Conservation (phyloP, 2,113 vertebrate genomes). For the Phylloscopus whistleri region DNA sequence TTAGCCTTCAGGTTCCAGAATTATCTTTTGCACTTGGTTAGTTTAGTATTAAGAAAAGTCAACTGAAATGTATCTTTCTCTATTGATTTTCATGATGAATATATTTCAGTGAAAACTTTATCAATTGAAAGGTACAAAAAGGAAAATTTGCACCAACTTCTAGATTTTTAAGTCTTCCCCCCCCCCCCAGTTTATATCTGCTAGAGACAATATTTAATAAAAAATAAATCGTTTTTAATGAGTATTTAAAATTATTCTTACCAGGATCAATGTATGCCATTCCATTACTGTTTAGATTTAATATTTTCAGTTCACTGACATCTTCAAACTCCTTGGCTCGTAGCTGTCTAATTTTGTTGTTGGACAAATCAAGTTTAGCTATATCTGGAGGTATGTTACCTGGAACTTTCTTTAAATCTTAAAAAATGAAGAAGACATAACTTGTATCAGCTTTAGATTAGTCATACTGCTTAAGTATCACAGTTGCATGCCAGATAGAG, state of each 20-base stretch:
- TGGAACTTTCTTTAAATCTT: slow-evolving; percentile 89
- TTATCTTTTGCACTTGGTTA: neutral
- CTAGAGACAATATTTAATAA: neutral
- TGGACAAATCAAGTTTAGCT: slow-evolving; percentile 89
- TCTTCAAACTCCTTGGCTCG: slow-evolving; percentile 87
- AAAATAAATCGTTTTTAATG: neutral
- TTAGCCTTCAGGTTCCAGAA: neutral
- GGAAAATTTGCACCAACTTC: neutral
- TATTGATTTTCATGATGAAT: neutral
- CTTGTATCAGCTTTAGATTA: neutral
- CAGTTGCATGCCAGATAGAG: neutral
- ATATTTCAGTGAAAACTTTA: neutral
- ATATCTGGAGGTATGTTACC: slow-evolving; percentile 86
- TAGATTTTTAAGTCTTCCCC: neutral
- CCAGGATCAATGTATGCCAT: slow-evolving; percentile 87
- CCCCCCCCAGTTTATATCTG: neutral
- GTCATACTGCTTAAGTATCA: neutral
- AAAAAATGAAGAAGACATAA: slow-evolving; percentile 33
- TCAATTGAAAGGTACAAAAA: neutral
- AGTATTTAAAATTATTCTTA: slow-evolving; percentile 59
- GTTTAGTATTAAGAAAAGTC: neutral
- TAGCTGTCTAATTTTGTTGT: slow-evolving; percentile 87
- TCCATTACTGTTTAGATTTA: slow-evolving; percentile 91
- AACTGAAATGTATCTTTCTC: neutral
- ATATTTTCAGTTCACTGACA: slow-evolving; percentile 85